A percentile compares a stretch with the other conserved stretches of the same genome.
These are phyloP conservation scores for Spinus olivaceus DNA, from an alignment of 2,797 vertebrate species.

Conservation along the genomic window DNA sequence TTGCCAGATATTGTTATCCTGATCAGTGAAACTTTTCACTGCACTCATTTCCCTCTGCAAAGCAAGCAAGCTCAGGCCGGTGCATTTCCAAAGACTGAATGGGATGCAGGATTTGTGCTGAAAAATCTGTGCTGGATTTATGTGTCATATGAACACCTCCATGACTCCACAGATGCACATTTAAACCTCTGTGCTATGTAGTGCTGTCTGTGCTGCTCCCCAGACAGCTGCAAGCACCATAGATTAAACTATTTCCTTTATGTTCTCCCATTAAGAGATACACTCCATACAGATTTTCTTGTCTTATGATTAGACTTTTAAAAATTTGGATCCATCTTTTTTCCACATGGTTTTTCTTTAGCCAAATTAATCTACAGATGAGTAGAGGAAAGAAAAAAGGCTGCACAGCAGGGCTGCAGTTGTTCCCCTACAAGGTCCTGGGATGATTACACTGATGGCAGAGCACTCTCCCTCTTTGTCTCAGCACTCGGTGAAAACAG, in stretches of 20 bases:
- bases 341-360: not conserved
- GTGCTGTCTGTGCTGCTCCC: not conserved
- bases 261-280: not conserved
- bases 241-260: not conserved
- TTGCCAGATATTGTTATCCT: not conserved
- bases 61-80: not conserved
- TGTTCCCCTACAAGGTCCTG: not conserved
- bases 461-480: not conserved
- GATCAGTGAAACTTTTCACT: not conserved
- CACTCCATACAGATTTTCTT: not conserved
- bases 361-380: not conserved
- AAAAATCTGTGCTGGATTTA: not conserved
- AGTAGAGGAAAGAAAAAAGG: not conserved
- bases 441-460: not conserved
- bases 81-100: not conserved
- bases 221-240: not conserved
- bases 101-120: not conserved
- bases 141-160: not conserved
- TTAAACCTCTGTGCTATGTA: not conserved
- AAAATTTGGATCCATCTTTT: not conserved
- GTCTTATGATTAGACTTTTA: not conserved
- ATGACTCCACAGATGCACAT: not conserved
- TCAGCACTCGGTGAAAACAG: not conserved
- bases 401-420: not conserved
- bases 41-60: not conserved